phyloP scores from a whole-genome alignment of 2,797 vertebrate species.

The Xenopus petersii region DNA sequence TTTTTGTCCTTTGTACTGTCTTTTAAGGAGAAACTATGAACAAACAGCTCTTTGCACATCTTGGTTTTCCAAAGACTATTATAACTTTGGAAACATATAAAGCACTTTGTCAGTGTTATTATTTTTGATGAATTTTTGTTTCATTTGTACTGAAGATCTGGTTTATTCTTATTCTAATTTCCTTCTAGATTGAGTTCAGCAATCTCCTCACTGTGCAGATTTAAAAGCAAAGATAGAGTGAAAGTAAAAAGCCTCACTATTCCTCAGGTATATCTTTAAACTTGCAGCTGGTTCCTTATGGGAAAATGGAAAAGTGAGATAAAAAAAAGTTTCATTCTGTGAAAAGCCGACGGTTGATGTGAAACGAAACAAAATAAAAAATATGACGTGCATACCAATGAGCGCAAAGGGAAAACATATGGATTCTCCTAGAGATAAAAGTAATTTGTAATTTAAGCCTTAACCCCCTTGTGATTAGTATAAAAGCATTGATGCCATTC shows the following conservation, averaged over 20 bases:
- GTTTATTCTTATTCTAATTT: conserved; percentile 20
- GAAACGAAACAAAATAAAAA: background rate
- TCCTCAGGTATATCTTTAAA: conserved; percentile 12
- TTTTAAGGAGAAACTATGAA: too few relatives aligned
- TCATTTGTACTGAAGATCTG: background rate
- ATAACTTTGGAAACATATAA: background rate
- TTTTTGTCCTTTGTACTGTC: too few relatives aligned
- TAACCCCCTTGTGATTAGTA: too few relatives aligned
- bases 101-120: background rate
- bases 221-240: background rate
- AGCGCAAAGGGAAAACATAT: too few relatives aligned
- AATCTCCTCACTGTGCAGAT: background rate
- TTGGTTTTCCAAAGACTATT: too few relatives aligned
- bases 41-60: too few relatives aligned
- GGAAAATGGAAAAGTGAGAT: conserved; percentile 5
- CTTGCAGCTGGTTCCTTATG: conserved; percentile 4
- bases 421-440: too few relatives aligned
- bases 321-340: conserved; percentile 9
- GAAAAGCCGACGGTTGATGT: background rate
- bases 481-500: too few relatives aligned
- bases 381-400: background rate
- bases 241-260: background rate
- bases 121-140: background rate
- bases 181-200: background rate
- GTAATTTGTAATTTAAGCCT: too few relatives aligned